Percentiles rank a stretch among this genome's conserved stretches.
Evolutionary conservation across 2,797 vertebrate species (phyloP).

Genomic region (Acanthurus leucopareius): DNA sequence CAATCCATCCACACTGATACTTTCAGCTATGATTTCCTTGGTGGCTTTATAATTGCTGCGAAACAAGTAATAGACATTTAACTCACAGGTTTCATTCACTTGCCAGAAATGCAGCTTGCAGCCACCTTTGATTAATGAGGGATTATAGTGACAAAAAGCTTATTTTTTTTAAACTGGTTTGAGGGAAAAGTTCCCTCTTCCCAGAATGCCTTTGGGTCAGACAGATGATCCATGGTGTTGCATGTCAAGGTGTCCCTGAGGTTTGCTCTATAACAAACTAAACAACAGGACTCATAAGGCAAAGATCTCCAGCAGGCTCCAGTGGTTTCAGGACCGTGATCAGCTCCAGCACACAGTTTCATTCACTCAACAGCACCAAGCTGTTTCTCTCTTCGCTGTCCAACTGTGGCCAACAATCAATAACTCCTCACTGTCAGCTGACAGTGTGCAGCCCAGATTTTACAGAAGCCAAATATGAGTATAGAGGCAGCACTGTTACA

Average conservation of each 20-base stretch:
- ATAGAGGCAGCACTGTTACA: slow-evolving; percentile 9
- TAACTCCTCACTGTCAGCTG: slow-evolving; percentile 14
- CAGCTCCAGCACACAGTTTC: slow-evolving; percentile 5
- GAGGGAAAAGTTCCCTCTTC: not conserved
- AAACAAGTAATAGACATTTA: slow-evolving; percentile 10
- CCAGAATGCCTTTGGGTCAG: not conserved
- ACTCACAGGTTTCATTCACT: slow-evolving; percentile 1
- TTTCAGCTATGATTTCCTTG: not conserved
- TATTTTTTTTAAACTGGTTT: not conserved
- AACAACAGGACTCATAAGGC: slow-evolving; percentile 17
- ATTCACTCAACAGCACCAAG: slow-evolving; percentile 28
- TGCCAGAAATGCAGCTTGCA: not conserved
- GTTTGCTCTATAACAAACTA: not conserved
- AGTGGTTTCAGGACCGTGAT: slow-evolving; percentile 46
- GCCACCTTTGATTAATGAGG: slow-evolving; percentile 1
- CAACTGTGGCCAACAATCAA: slow-evolving; percentile 39
- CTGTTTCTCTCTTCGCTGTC: slow-evolving; percentile 30
- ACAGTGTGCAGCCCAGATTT: slow-evolving; percentile 24
- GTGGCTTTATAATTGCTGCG: not conserved
- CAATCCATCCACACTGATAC: not conserved
- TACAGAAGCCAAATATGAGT: slow-evolving; percentile 26
- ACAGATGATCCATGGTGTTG: not conserved
- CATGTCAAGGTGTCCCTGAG: not conserved
- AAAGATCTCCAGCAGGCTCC: not conserved
- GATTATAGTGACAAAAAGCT: not conserved